Conservation (phyloP, 2,888 invertebrate species). For the Callimorpha dominula region DNA sequence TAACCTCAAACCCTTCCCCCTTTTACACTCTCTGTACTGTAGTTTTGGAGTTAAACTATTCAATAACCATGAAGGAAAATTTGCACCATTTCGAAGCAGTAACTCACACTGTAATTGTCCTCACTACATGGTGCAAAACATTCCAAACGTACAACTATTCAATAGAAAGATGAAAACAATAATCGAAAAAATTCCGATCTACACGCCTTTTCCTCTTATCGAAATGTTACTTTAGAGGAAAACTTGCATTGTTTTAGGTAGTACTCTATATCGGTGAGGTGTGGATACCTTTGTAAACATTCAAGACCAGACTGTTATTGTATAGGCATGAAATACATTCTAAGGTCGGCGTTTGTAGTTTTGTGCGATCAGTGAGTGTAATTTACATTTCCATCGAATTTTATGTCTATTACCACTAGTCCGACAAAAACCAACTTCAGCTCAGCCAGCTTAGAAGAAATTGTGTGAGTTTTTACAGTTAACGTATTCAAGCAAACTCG, state of each 20-base stretch:
- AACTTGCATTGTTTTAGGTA: slow-evolving; percentile 59
- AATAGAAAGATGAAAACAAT: slow-evolving; percentile 38
- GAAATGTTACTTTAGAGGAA: slow-evolving; percentile 49
- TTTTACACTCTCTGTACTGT: slow-evolving; percentile 25
- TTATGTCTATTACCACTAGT: slow-evolving; percentile 5
- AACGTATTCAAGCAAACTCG: not conserved
- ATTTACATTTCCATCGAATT: slow-evolving; percentile 45
- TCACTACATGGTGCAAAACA: slow-evolving; percentile 18
- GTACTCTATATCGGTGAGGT: slow-evolving; percentile 52
- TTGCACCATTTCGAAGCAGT: slow-evolving; percentile 21
- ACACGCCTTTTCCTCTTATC: slow-evolving; percentile 35
- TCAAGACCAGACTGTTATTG: slow-evolving; percentile 64
- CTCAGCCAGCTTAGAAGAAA: too few relatives aligned
- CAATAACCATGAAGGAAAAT: slow-evolving; percentile 36
- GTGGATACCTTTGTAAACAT: slow-evolving; percentile 75
- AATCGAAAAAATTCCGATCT: slow-evolving; percentile 16
- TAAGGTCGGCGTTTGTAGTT: slow-evolving; percentile 53
- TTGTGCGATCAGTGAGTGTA: slow-evolving; percentile 49
- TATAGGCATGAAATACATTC: slow-evolving; percentile 50
- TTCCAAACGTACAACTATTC: slow-evolving; percentile 25
- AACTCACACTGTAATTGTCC: slow-evolving; percentile 31
- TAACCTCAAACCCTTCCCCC: too few relatives aligned
- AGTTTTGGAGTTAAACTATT: slow-evolving; percentile 23
- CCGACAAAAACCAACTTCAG: too few relatives aligned
- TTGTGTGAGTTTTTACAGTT: not conserved